These are phyloP conservation scores for Batillaria attramentaria DNA, from an alignment of 1,140 invertebrate species.

Conservation along the genomic window DNA sequence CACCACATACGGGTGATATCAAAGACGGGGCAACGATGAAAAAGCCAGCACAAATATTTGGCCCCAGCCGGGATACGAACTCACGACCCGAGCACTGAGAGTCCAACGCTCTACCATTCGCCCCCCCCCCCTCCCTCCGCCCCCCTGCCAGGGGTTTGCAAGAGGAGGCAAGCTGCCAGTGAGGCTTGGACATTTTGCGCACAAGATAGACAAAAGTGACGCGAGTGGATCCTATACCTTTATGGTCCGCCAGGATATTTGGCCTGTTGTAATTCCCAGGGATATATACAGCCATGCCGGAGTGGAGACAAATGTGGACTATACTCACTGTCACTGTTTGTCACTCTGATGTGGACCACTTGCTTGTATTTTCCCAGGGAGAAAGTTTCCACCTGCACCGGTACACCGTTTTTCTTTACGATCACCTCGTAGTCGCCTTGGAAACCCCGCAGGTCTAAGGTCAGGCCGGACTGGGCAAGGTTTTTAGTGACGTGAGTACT, in stretches of 20 bases:
- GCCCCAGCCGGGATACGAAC: too few species aligned
- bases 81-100: too few species aligned
- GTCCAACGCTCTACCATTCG: too few species aligned
- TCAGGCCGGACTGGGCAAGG: neutral
- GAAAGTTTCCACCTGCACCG: slow-evolving; percentile 10
- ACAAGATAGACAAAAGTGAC: too few species aligned
- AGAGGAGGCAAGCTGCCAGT: too few species aligned
- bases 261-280: neutral
- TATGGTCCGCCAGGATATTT: neutral
- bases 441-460: slow-evolving; percentile 22
- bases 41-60: too few species aligned
- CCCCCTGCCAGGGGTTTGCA: too few species aligned
- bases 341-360: neutral
- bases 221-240: too few species aligned
- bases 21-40: too few species aligned
- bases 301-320: neutral
- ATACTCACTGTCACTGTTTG: neutral
- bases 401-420: slow-evolving; percentile 16
- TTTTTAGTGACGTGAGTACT: slow-evolving; percentile 10
- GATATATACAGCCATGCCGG: neutral
- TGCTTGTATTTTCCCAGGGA: slow-evolving; percentile 8
- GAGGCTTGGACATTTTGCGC: too few species aligned
- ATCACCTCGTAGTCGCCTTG: slow-evolving; percentile 32
- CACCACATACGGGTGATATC: too few species aligned
- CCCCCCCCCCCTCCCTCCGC: too few species aligned